Percentiles rank a stretch among this genome's conserved stretches.
Conservation (phyloP, 35 echinoderm and acorn worm species). For the Lytechinus pictus region DNA sequence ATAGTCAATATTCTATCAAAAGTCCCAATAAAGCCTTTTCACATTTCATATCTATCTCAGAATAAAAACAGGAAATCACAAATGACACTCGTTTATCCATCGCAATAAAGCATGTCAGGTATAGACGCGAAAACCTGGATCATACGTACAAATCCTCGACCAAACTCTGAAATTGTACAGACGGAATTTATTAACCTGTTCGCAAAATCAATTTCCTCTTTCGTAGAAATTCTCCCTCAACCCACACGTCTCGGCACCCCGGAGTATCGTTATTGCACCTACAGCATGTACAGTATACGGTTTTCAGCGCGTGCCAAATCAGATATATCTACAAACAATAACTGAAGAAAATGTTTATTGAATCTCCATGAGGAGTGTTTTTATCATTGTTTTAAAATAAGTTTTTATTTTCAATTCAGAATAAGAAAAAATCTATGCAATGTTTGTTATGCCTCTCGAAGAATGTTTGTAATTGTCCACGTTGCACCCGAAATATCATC, state of each 20-base stretch:
- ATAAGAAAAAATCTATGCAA: no score
- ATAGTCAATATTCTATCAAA: no score
- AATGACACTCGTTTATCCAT: background rate
- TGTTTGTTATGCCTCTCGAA: no score
- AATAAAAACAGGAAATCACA: conserved; percentile 6
- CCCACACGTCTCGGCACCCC: background rate
- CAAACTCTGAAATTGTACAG: background rate
- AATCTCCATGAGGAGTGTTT: no score
- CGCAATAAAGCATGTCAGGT: background rate
- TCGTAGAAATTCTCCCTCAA: background rate
- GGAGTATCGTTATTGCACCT: background rate
- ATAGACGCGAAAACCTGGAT: background rate
- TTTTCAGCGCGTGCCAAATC: background rate
- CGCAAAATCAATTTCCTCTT: background rate
- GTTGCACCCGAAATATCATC: no score
- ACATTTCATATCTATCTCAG: background rate
- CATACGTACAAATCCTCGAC: background rate
- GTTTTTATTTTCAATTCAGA: no score
- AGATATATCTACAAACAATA: background rate
- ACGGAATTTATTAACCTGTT: background rate
- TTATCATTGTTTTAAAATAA: no score
- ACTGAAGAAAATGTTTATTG: background rate
- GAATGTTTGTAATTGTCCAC: no score
- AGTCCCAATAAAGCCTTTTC: background rate
- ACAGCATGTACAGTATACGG: background rate